Evolutionary conservation across 2,797 vertebrate genomes (phyloP).

Genomic region (Mus minutoides): DNA sequence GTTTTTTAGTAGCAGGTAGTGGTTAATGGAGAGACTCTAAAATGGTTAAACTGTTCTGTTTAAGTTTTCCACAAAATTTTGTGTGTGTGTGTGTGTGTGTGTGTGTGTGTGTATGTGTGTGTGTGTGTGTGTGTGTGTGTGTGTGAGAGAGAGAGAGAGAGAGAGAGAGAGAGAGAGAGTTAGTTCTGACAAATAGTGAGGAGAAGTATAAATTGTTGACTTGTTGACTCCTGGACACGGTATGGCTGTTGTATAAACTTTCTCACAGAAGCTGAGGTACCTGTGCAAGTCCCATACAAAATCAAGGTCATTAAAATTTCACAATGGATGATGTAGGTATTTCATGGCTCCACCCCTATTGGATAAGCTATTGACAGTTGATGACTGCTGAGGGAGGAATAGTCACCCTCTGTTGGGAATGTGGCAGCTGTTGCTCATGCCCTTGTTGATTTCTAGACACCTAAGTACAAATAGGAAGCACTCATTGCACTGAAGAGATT

Average conservation of each 20-base stretch:
- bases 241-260: not conserved
- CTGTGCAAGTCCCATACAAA: not conserved
- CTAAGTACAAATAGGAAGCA: not conserved
- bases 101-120: too few species aligned
- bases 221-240: not conserved
- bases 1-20: not conserved
- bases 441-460: not conserved
- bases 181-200: not conserved
- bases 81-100: too few species aligned
- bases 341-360: not conserved
- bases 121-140: too few species aligned
- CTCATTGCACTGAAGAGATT: not conserved
- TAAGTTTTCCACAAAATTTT: too few species aligned
- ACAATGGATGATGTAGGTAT: not conserved
- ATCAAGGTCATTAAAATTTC: not conserved
- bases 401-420: not conserved
- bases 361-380: not conserved
- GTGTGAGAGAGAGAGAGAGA: too few species aligned
- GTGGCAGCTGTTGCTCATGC: not conserved
- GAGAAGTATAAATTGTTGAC: not conserved
- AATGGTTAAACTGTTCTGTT: not conserved
- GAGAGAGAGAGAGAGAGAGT: too few species aligned
- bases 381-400: not conserved
- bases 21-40: not conserved
- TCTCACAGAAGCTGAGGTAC: not conserved